Conservation (phyloP, 1,140 invertebrate species). For the Hycleus cichorii region DNA sequence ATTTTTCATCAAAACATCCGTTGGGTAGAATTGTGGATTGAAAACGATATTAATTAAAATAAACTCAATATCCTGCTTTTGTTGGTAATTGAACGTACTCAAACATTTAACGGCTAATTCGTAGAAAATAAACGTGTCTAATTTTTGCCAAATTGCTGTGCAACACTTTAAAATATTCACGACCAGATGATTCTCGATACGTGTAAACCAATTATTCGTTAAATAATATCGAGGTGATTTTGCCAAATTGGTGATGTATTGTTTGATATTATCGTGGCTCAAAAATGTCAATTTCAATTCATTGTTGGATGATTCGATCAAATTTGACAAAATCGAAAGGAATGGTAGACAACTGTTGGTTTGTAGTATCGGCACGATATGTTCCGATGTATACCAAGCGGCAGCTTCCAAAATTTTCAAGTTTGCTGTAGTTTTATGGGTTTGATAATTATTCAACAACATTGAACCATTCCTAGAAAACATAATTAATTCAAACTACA, state of each 20-base stretch:
- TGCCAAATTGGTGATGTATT: constrained; percentile 26
- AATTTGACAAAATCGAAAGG: constrained; percentile 42
- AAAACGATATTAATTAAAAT: constrained; percentile 48
- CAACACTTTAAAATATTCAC: constrained; percentile 44
- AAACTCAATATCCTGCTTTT: constrained; percentile 43
- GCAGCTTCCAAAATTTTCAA: constrained; percentile 39
- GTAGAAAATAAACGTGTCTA: constrained; percentile 41
- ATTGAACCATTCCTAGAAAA: constrained; percentile 42
- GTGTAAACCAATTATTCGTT: constrained; percentile 50
- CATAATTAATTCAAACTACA: constrained; percentile 10
- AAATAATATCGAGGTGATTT: constrained; percentile 31
- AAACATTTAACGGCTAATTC: constrained; percentile 47
- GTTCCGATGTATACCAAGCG: constrained; percentile 42
- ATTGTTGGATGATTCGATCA: constrained; percentile 21
- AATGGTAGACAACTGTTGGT: constrained; percentile 46
- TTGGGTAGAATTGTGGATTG: constrained; percentile 48
- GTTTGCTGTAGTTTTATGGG: constrained; percentile 40
- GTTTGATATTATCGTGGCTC: constrained; percentile 26
- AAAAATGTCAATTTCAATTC: constrained; percentile 37
- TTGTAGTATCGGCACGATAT: constrained; percentile 46
- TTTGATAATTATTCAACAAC: constrained; percentile 41
- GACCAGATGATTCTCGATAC: constrained; percentile 47
- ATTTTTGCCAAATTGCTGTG: constrained; percentile 39
- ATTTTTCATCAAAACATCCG: constrained; percentile 45
- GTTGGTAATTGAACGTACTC: constrained; percentile 45